Base-by-base conservation (phyloP, 2,797 vertebrate genomes). In the Fistularia tabacaria region DNA sequence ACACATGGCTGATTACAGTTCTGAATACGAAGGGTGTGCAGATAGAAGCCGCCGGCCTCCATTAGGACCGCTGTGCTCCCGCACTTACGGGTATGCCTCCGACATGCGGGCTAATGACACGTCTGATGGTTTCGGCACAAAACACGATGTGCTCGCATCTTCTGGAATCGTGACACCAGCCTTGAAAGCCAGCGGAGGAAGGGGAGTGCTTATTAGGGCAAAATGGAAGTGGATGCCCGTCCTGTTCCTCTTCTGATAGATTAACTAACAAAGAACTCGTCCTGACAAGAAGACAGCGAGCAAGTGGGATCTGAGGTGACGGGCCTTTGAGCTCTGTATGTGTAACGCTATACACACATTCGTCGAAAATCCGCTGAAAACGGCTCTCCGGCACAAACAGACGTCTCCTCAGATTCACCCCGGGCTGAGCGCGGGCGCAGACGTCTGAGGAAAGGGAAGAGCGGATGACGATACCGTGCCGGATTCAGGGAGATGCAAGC, bases 261-360 rank as follows among this genome's bases (percentile, higher is more conserved):
- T 69, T 44, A 44, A 25, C 25, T 2, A 25, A 25, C 25, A 25
- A 25, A 25, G 25, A 25, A 25, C 25, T 25, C 25, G 25, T 25
- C 25, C 5, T 25, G 25, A 25, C 25, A 25, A 25, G 25, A 25
- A 25, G 25, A 25, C 25, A 5, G 5, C 25, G 25, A 25, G 5
- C 25, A 25, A 25, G 68, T 14, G 52, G 62, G 67, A 72, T 60
- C 54, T 13, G 13, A n/a, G 66, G 65, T 77, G 69, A 83, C 66
- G 71, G 77, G 70, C 60, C 66, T 80, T 81, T 85, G 66, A 86
- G 85, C 73, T 76, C 48, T 25, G 10, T 51, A 15, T 66, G 73
- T 55, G 64, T n/a, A 62, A 64, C 42, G 63, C 58, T 69, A 67
- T 49, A 38, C 54, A 65, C 62, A 71, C 40, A 60, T 59, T 54